These are phyloP conservation scores for Augiades crinisus DNA, from an alignment of 2,888 invertebrate genomes.

Conservation along the genomic window DNA sequence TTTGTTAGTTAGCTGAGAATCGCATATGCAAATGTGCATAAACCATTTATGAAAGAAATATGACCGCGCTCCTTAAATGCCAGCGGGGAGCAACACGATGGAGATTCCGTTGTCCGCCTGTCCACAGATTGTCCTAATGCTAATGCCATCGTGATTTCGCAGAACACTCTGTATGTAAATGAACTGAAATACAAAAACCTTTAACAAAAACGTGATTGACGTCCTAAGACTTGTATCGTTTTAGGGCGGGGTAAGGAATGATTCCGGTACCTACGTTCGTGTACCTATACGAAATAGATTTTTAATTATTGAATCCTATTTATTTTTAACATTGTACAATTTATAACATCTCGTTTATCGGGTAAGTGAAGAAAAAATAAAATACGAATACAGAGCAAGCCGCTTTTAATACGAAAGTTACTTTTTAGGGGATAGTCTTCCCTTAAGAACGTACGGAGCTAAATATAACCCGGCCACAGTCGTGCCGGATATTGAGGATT, in stretches of 20 bases:
- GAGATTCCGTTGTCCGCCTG: constrained; percentile 38
- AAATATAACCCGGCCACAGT: constrained; percentile 58
- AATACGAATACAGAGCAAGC: too few species aligned
- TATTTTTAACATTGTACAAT: too few species aligned
- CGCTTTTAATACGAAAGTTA: constrained; percentile 1
- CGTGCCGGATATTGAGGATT: constrained; percentile 78
- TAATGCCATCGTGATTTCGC: constrained; percentile 53
- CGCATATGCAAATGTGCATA: constrained; percentile 12
- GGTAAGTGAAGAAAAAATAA: too few species aligned
- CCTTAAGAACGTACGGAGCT: constrained; percentile 44
- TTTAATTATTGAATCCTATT: background rate
- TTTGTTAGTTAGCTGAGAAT: too few species aligned
- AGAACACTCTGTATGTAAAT: constrained; percentile 73
- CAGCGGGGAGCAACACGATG: constrained; percentile 27
- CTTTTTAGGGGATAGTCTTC: constrained; percentile 12
- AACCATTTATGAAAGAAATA: constrained; percentile 20
- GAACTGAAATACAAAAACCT: constrained; percentile 50
- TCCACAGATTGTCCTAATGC: constrained; percentile 40
- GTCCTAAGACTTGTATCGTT: constrained; percentile 42
- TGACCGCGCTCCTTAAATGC: constrained; percentile 6
- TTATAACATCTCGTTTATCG: too few species aligned
- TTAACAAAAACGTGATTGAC: constrained; percentile 45
- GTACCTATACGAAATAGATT: too few species aligned
- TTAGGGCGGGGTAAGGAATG: constrained; percentile 10
- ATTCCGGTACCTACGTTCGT: too few species aligned